These are phyloP conservation scores for Drosophila kikkawai DNA, from an alignment of 1,140 invertebrate genomes.

Conservation along the genomic window DNA sequence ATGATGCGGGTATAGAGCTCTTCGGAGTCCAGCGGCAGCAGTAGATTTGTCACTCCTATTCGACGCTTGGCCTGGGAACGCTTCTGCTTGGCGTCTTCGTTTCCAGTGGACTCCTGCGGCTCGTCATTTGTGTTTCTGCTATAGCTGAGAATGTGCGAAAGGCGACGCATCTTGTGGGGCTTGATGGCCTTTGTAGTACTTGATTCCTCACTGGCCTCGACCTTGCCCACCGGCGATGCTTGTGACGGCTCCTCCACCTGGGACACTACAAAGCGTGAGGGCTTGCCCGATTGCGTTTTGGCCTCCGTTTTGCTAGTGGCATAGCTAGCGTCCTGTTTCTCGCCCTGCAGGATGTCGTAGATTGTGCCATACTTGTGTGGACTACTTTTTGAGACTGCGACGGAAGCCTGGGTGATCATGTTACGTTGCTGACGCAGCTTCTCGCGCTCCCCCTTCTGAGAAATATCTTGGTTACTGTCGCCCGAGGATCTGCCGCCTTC, in stretches of 20 bases:
- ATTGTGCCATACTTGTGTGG: conserved; percentile 80
- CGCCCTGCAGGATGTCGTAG: conserved; percentile 83
- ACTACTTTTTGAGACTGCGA: not conserved
- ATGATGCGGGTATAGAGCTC: conserved; percentile 81
- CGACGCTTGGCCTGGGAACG: conserved; percentile 67
- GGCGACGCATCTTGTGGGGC: conserved; percentile 79
- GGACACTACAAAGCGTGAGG: conserved; percentile 78
- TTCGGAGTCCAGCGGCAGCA: conserved; percentile 80
- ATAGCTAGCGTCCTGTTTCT: conserved; percentile 63
- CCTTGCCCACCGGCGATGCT: conserved; percentile 4
- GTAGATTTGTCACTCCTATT: conserved; percentile 69
- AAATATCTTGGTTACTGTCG: conserved; percentile 79
- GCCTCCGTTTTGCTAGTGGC: not conserved
- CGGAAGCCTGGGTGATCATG: not conserved
- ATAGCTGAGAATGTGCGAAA: conserved; percentile 83
- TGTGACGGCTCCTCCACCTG: conserved; percentile 69
- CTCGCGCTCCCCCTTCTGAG: conserved; percentile 58
- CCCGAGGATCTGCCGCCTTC: conserved; percentile 45
- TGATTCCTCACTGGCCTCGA: conserved; percentile 18
- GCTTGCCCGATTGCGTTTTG: conserved; percentile 37
- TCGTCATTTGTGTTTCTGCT: conserved; percentile 40
- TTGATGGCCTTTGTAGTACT: conserved; percentile 40
- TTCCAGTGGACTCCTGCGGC: conserved; percentile 11
- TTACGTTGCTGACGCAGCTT: conserved; percentile 28
- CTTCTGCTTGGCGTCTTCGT: conserved; percentile 52